Evolutionary conservation across 2,888 invertebrate species (phyloP), one percentile per base, ranked within the genome.

Genomic region (Unio pictorum): DNA sequence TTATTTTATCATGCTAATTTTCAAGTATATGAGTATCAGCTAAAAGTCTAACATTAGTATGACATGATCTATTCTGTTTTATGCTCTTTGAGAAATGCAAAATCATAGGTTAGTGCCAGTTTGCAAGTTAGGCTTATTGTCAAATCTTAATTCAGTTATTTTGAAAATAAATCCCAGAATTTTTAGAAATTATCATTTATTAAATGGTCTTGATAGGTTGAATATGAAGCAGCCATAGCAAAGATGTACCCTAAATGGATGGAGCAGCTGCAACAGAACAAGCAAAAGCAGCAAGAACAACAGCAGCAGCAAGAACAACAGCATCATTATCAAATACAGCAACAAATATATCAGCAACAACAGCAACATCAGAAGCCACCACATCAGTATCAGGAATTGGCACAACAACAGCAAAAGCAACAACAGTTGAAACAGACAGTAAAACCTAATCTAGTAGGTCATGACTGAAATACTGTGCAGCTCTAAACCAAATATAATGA

Each of bases 221-320:
- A 87, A 69, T 87, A 87, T 82, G 86, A 85, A 68, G 83, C 84
- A 26, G 81, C 85, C 63, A 84, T 89, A 57, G 87, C 87, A 67
- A 80, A 80, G 64, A 83, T 80, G 17, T 89, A 89, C 69, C 89
- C 89, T 20, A 74, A 86, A 56, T 89, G 89, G 89, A 81, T 82
- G 67, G 78, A 84, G 59, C 71, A 82, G 11, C 79, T 81, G 20
- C 23, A 73, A 26, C 76, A 75, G 67, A 74, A 75, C 65, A 66
- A 68, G 67, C 77, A 73, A 55, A 67, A 76, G 55, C 67, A 73
- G 64, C 63, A 72, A 54, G 66, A 71, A 26, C 66, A 73, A 55
- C 73, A 76, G 30, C 71, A 76, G 57, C 60, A 69, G 56, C 75
- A 72, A 64, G 73, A 75, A 66, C 66, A 69, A 67, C 76, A 75